Evolutionary conservation across 2,113 vertebrate genomes (phyloP).

Genomic region (Scomber scombrus): DNA sequence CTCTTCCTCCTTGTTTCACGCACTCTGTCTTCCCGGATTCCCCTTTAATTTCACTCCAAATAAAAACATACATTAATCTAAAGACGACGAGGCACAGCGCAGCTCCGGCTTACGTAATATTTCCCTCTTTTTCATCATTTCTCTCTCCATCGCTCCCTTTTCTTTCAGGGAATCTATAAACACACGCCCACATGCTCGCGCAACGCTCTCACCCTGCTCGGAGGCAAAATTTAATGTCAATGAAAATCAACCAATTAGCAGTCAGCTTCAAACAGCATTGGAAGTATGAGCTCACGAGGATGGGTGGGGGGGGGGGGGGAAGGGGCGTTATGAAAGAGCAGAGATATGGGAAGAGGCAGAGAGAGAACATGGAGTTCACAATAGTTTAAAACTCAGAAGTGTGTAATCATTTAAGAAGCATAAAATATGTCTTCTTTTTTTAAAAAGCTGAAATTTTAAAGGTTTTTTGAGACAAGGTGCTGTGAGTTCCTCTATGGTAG

Average conservation of each 20-base stretch:
- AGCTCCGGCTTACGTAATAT: slow-evolving; percentile 44
- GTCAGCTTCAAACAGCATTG: slow-evolving; percentile 53
- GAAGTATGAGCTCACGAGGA: background rate
- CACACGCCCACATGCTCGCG: slow-evolving; percentile 34
- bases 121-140: background rate
- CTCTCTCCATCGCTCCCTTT: background rate
- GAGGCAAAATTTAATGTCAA: slow-evolving; percentile 71
- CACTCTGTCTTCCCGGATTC: background rate
- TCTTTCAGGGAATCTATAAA: slow-evolving; percentile 47
- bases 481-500: background rate
- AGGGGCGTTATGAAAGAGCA: slow-evolving; percentile 27
- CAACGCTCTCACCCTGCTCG: slow-evolving; percentile 27
- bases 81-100: slow-evolving; percentile 36
- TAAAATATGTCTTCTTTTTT: slow-evolving; percentile 2
- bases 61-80: slow-evolving; percentile 47
- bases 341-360: slow-evolving; percentile 20
- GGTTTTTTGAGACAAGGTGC: background rate
- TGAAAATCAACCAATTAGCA: slow-evolving; percentile 73
- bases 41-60: background rate
- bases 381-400: slow-evolving; percentile 20
- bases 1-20: background rate
- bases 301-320: background rate
- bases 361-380: background rate
- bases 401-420: slow-evolving; percentile 26
- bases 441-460: background rate